Evolutionary conservation across 2,888 invertebrate genomes (phyloP).

Genomic region (Frankliniella intonsa): DNA sequence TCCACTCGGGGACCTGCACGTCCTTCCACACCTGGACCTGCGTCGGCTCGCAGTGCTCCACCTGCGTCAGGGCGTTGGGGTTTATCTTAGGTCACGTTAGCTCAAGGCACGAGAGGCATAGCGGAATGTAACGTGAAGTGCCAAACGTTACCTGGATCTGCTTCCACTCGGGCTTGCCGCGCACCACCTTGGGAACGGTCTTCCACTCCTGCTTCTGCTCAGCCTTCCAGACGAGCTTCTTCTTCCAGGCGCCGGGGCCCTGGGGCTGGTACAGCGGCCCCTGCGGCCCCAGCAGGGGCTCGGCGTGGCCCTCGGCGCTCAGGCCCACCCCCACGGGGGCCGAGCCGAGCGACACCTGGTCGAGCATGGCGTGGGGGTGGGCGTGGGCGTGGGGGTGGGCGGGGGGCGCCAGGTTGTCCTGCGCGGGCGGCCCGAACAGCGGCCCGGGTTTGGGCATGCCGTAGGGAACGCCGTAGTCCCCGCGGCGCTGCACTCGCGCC

Average conservation of each 20-base stretch:
- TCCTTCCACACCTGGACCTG: conserved; percentile 22
- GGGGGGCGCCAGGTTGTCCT: conserved; percentile 21
- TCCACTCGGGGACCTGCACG: conserved; percentile 21
- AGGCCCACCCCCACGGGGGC: neutral
- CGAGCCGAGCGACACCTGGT: conserved; percentile 3
- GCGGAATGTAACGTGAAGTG: neutral
- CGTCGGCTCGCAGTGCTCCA: conserved; percentile 17
- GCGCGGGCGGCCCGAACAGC: neutral
- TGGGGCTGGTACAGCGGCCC: conserved; percentile 19
- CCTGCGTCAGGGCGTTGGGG: neutral
- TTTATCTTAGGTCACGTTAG: neutral
- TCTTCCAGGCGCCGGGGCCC: conserved; percentile 11
- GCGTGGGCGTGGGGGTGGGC: neutral
- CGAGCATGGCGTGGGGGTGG: neutral
- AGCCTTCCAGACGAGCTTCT: conserved; percentile 6
- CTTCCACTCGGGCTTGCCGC: conserved; percentile 23
- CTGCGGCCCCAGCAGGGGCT: neutral
- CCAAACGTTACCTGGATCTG: neutral
- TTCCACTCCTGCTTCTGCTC: conserved; percentile 26
- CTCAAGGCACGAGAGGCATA: neutral
- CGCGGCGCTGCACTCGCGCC: neutral
- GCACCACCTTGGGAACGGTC: conserved; percentile 6
- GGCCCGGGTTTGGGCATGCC: neutral
- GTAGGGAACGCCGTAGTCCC: conserved; percentile 7
- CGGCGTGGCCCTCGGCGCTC: neutral